Evolutionary conservation across 1,140 invertebrate genomes (phyloP).

Genomic region (Lanistes nyassanus): DNA sequence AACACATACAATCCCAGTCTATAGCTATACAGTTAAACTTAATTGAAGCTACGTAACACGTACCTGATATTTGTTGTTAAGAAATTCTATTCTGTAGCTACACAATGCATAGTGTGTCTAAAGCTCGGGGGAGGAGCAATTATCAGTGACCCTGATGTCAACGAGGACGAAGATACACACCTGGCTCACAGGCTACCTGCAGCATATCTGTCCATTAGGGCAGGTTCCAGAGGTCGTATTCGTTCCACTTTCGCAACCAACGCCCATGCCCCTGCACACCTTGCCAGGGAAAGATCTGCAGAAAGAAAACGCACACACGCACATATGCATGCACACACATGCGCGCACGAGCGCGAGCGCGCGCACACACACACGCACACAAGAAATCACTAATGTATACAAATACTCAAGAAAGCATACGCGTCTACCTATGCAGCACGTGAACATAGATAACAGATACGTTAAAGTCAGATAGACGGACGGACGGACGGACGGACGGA

Average conservation of each 20-base stretch:
- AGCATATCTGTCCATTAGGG: neutral
- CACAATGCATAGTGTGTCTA: too few relatives aligned
- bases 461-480: too few relatives aligned
- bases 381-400: neutral
- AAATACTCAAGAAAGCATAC: neutral
- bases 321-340: constrained; percentile 4
- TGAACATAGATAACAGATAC: too few relatives aligned
- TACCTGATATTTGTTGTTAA: too few relatives aligned
- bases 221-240: neutral
- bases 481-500: neutral
- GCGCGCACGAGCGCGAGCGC: neutral
- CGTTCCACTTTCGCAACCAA: neutral
- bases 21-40: too few relatives aligned
- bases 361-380: neutral
- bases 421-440: too few relatives aligned
- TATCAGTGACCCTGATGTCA: neutral
- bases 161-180: neutral
- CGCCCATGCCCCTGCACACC: neutral
- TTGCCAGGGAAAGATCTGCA: neutral
- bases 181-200: neutral
- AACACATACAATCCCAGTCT: too few relatives aligned
- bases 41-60: too few relatives aligned
- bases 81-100: too few relatives aligned
- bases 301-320: constrained; percentile 2
- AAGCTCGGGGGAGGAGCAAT: too few relatives aligned